Evolutionary conservation across 2,113 vertebrate species (phyloP), one percentile per base, ranked within the genome.

Genomic region (Bambusicola thoracicus): DNA sequence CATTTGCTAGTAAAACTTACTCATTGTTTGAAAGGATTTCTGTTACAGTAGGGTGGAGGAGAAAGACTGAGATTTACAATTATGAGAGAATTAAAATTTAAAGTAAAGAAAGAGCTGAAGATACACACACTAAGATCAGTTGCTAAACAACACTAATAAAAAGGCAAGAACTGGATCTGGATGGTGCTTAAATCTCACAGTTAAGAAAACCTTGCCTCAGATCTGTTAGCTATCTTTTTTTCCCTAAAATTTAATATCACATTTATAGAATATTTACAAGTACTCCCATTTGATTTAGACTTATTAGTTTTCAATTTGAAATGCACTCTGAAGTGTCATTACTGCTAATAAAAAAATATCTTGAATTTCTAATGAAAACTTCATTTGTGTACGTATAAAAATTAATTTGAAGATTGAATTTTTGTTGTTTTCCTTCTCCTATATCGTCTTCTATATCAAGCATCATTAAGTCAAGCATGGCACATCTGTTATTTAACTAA

Each of bases 1-100:
- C 80, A 63, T 49, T 95, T 92, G 30, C 87, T 66, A 61, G 43
- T 43, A 56, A 94, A 80, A 94, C 79, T 61, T 85, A 10, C 68
- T 93, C 44, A 69, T 59, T 8, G 10, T 76, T 94, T 97, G 88
- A 94, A 89, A 85, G 12, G 7, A 61, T 29, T 13, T 66, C 46
- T 44, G 15, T 85, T 77, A 73, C 4, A 79, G 81, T 38, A 30
- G 34, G 8, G 13, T 74, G 30, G 41, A 53, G 61, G 85, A 84
- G 25, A 85, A 94, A 82, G 40, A 63, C 56, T 80, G 7, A 67
- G 89, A 85, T 53, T 81, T 88, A 62, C 21, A 69, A 87, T 36
- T 40, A 69, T 62, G 36, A 83, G 12, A 93, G 80, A 93, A 85
- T 59, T 72, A 72, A 49, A 21, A 27, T 85, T 62, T 72, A 62